phyloP scores from a whole-genome alignment of 2,888 invertebrate species.

The Atherix ibis region DNA sequence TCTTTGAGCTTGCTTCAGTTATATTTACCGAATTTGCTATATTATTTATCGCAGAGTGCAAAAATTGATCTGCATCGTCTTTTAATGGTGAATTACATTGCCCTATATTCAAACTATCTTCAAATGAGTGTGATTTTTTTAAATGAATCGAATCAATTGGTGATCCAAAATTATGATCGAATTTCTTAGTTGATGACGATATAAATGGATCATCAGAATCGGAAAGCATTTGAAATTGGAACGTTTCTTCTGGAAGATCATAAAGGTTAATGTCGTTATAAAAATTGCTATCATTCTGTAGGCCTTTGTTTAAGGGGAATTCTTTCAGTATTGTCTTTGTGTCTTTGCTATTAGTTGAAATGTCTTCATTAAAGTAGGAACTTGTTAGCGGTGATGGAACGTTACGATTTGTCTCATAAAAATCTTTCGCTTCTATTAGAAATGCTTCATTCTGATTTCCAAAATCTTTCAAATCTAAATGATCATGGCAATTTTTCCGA shows the following conservation, averaged over 20 bases:
- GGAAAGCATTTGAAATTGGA: slow-evolving; percentile 72
- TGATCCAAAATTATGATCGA: slow-evolving; percentile 26
- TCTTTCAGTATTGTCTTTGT: slow-evolving; percentile 76
- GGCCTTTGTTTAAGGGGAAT: slow-evolving; percentile 63
- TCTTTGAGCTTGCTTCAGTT: not conserved
- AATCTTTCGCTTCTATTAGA: slow-evolving; percentile 31
- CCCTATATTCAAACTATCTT: not conserved
- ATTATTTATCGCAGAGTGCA: not conserved
- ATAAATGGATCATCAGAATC: slow-evolving; percentile 74
- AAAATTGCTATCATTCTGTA: slow-evolving; percentile 36
- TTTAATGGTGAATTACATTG: not conserved
- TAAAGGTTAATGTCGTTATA: slow-evolving; percentile 34
- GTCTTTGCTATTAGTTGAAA: slow-evolving; percentile 74
- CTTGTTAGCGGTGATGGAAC: slow-evolving; percentile 66
- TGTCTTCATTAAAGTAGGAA: slow-evolving; percentile 61
- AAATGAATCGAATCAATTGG: not conserved
- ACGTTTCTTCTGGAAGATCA: slow-evolving; percentile 33
- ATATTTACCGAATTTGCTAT: slow-evolving; percentile 18
- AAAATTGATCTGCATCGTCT: slow-evolving; percentile 1
- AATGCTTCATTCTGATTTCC: slow-evolving; percentile 31
- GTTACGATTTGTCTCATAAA: slow-evolving; percentile 40
- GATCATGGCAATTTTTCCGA: slow-evolving; percentile 20
- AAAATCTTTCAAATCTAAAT: slow-evolving; percentile 29
- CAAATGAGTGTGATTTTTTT: not conserved
- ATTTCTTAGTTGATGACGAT: slow-evolving; percentile 71